phyloP scores from a whole-genome alignment of 2,113 vertebrate species.

The Numenius arquata region DNA sequence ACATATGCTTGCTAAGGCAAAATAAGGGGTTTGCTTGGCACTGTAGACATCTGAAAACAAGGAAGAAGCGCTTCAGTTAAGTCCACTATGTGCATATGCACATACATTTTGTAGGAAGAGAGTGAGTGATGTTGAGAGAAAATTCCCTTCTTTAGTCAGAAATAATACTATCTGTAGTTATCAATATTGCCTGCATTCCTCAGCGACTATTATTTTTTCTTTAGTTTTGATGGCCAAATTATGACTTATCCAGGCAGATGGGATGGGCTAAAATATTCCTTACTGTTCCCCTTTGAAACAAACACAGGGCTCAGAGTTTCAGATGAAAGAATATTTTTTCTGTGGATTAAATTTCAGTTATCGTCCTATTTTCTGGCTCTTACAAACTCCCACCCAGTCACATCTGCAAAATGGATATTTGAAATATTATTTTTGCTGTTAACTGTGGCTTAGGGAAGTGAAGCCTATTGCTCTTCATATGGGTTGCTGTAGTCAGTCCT shows the following conservation, averaged over 20 bases:
- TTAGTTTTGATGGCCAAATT: not conserved
- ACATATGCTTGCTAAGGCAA: not conserved
- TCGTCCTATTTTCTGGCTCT: not conserved
- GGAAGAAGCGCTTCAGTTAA: not conserved
- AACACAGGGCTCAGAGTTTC: not conserved
- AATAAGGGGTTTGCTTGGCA: not conserved
- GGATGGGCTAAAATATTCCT: not conserved
- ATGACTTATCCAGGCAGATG: not conserved
- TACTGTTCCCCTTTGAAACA: not conserved
- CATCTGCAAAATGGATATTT: not conserved
- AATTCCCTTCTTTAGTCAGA: not conserved
- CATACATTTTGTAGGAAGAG: not conserved
- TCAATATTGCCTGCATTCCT: not conserved
- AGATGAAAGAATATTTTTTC: not conserved
- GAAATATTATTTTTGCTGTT: conserved; percentile 9
- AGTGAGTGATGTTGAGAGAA: not conserved
- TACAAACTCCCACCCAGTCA: not conserved
- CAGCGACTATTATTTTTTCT: not conserved
- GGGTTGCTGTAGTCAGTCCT: not conserved
- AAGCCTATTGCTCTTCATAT: not conserved
- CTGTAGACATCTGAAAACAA: not conserved
- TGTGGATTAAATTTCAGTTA: not conserved
- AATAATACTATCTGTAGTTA: not conserved
- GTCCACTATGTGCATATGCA: not conserved
- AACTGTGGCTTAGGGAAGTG: conserved; percentile 1